phyloP scores from a whole-genome alignment of 1,140 invertebrate genomes.

The Aphis gossypii region DNA sequence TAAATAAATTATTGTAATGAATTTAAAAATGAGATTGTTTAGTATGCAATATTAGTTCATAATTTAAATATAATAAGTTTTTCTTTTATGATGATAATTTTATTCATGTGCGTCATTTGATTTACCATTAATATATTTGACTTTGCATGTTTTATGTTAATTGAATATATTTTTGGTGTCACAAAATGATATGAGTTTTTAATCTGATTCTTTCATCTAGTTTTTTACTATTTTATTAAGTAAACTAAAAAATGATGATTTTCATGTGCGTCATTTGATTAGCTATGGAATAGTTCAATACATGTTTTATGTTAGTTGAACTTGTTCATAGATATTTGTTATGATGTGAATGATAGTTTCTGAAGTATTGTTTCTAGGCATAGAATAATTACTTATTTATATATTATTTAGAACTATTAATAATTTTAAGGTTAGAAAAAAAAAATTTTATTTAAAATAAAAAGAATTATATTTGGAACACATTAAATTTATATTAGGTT shows the following conservation, averaged over 20 bases:
- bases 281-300: background rate
- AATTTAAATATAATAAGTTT: background rate
- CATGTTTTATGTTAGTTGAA: conserved; percentile 15
- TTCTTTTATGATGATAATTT: background rate
- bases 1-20: no score
- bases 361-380: background rate
- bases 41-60: no score
- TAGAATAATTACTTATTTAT: background rate
- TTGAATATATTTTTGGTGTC: conserved; percentile 57
- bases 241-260: background rate
- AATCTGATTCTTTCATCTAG: background rate
- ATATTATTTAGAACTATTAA: background rate
- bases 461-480: no score
- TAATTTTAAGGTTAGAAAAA: background rate
- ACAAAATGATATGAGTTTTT: background rate
- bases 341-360: background rate
- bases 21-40: no score
- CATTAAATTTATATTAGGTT: no score
- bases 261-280: background rate
- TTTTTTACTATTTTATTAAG: background rate
- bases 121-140: conserved; percentile 4
- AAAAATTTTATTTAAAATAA: no score
- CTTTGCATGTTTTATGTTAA: conserved; percentile 37
- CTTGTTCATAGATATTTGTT: background rate
- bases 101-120: conserved; percentile 59